Conservation (phyloP, 1,140 invertebrate genomes). For the Caenorhabditis inopinata region DNA sequence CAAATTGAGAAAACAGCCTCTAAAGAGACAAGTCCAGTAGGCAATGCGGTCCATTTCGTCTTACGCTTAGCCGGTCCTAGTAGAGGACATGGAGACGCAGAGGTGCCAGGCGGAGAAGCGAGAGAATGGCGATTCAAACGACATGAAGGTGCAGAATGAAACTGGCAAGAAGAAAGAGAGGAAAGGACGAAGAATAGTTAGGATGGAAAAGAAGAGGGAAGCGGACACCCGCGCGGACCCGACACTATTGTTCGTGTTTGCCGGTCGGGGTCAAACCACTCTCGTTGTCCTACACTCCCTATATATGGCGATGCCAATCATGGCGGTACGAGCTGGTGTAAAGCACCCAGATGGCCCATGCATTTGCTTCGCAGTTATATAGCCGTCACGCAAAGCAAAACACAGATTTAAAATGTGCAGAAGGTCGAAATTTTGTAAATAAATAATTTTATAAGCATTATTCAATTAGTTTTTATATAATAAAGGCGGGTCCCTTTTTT, state of each 20-base stretch:
- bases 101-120: not conserved
- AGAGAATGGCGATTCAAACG: constrained; percentile 29
- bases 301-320: not conserved
- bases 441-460: too few species aligned
- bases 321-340: constrained; percentile 11
- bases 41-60: constrained; percentile 22
- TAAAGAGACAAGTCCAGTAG: constrained; percentile 16
- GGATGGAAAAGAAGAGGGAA: not conserved
- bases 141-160: constrained; percentile 31
- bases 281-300: not conserved
- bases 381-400: not conserved
- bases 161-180: not conserved
- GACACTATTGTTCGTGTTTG: constrained; percentile 33
- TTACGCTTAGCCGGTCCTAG: not conserved
- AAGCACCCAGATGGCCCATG: constrained; percentile 14
- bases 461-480: too few species aligned
- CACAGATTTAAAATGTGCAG: constrained; percentile 19
- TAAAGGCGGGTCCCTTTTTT: too few species aligned
- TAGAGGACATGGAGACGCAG: not conserved
- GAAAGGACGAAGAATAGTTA: constrained; percentile 16
- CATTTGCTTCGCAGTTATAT: constrained; percentile 6
- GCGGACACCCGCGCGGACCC: constrained; percentile 7
- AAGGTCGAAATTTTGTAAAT: not conserved
- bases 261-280: constrained; percentile 16
- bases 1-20: not conserved